phyloP scores from a whole-genome alignment of 2,113 vertebrate genomes.

The Neomonachus schauinslandi region DNA sequence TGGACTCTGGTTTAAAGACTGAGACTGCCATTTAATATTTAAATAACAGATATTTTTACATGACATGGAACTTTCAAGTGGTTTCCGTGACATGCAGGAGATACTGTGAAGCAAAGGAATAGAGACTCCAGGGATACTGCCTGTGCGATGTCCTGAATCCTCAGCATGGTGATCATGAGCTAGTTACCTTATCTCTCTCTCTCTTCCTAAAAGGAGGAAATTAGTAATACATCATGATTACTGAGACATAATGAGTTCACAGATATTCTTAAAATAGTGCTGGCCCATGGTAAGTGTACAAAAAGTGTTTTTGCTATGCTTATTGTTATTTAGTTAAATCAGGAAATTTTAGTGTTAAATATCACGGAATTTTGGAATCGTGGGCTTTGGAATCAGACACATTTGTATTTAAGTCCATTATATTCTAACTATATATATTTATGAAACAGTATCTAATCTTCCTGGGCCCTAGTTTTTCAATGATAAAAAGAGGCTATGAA shows the following conservation, averaged over 20 bases:
- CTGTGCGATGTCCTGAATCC: not conserved
- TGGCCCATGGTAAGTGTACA: not conserved
- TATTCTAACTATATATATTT: not conserved
- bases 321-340: not conserved
- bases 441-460: not conserved
- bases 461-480: not conserved
- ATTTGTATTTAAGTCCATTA: not conserved
- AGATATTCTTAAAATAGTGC: not conserved
- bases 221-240: not conserved
- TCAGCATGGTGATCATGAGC: not conserved
- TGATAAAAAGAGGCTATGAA: not conserved
- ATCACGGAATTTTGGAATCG: not conserved
- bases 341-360: not conserved
- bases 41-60: not conserved
- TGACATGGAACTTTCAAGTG: not conserved
- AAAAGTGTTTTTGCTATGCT: not conserved
- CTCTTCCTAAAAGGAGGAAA: not conserved
- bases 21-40: not conserved
- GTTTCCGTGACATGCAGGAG: not conserved
- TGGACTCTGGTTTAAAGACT: not conserved
- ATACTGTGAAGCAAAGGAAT: not conserved
- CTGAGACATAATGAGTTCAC: not conserved
- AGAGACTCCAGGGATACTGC: not conserved
- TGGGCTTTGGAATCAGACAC: not conserved
- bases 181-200: not conserved